Percentiles rank a stretch among this genome's conserved stretches.
phyloP scores from a whole-genome alignment of 2,113 vertebrate genomes.

The Oncorhynchus tshawytscha region DNA sequence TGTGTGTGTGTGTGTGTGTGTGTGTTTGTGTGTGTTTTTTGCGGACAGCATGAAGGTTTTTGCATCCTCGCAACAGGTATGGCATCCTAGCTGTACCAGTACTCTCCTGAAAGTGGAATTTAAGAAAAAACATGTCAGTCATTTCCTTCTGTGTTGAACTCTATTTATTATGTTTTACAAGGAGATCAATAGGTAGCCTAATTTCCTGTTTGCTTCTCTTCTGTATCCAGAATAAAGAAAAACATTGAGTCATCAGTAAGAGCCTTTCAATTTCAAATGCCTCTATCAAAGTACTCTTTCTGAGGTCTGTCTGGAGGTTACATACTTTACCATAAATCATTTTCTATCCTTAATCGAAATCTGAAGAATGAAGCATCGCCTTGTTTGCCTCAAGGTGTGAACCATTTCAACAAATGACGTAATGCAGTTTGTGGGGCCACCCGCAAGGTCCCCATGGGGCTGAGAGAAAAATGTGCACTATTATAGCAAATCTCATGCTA shows the following conservation, averaged over 20 bases:
- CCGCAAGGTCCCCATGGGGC: too few species aligned
- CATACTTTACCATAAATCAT: neutral
- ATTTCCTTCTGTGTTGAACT: neutral
- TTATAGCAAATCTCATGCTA: too few species aligned
- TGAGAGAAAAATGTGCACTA: too few species aligned
- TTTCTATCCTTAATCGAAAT: neutral
- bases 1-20: conserved; percentile 11
- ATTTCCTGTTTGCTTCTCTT: too few species aligned
- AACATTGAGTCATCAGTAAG: too few species aligned
- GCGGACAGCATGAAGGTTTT: neutral
- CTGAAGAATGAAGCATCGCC: neutral
- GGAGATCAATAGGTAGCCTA: too few species aligned
- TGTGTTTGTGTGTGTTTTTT: neutral
- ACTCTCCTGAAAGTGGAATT: conserved; percentile 15
- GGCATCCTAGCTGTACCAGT: neutral
- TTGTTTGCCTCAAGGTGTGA: conserved; percentile 22
- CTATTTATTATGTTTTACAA: neutral
- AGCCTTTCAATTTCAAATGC: too few species aligned
- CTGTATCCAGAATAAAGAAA: too few species aligned
- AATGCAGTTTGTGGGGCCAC: too few species aligned
- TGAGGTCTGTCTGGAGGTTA: neutral
- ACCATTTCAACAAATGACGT: neutral
- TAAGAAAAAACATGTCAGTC: conserved; percentile 29
- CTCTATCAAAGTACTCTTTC: neutral
- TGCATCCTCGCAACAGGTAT: neutral